Evolutionary conservation across 2,113 vertebrate species (phyloP).

Genomic region (Tragelaphus strepsiceros): DNA sequence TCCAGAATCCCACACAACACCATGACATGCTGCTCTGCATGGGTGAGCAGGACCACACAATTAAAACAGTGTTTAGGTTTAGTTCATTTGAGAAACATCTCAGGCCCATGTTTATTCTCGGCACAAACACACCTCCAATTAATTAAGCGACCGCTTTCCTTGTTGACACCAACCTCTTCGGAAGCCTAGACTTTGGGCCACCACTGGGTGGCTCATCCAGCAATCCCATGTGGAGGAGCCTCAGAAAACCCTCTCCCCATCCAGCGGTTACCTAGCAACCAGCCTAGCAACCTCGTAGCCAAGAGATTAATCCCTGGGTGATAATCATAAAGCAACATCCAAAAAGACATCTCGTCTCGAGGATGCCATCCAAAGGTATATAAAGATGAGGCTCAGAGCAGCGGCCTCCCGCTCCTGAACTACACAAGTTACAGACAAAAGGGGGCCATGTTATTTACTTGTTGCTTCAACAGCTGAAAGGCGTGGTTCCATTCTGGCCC

Average conservation of each 20-base stretch:
- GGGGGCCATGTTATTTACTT: background rate
- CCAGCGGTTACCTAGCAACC: constrained; percentile 84
- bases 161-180: background rate
- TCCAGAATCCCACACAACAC: background rate
- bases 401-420: background rate
- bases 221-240: constrained; percentile 48
- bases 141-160: constrained; percentile 34
- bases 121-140: constrained; percentile 43
- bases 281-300: constrained; percentile 80
- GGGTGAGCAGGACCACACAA: background rate
- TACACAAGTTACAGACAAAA: background rate
- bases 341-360: constrained; percentile 53
- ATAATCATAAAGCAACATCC: constrained; percentile 58
- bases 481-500: background rate
- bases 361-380: constrained; percentile 25
- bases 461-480: background rate
- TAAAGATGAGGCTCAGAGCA: background rate
- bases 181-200: constrained; percentile 16
- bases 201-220: constrained; percentile 57
- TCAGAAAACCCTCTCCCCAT: constrained; percentile 61
- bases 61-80: background rate
- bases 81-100: constrained; percentile 46
- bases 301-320: constrained; percentile 69
- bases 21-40: background rate
- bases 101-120: constrained; percentile 13